Conservation (phyloP, 2,113 vertebrate species). For the Holacanthus passer region DNA sequence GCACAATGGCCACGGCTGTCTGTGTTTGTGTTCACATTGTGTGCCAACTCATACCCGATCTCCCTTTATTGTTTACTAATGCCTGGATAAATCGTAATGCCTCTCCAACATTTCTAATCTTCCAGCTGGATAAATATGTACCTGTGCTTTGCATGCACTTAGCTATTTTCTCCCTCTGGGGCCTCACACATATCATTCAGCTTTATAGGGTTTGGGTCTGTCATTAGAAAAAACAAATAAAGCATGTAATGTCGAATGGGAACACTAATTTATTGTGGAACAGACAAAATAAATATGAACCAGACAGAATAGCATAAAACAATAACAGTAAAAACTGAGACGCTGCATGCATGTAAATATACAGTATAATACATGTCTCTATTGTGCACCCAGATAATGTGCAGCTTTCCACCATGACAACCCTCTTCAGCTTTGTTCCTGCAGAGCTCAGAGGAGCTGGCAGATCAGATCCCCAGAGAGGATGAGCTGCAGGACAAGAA, state of each 20-base stretch:
- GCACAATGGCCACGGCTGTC: slow-evolving; percentile 41
- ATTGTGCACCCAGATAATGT: neutral
- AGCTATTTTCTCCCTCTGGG: slow-evolving; percentile 18
- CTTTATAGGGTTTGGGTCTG: slow-evolving; percentile 42
- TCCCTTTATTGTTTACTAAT: slow-evolving; percentile 67
- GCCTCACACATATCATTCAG: slow-evolving; percentile 33
- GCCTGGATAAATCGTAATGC: slow-evolving; percentile 48
- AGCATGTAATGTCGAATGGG: slow-evolving; percentile 5
- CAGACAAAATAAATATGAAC: slow-evolving; percentile 26
- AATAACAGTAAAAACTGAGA: slow-evolving; percentile 5
- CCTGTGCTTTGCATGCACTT: slow-evolving; percentile 54
- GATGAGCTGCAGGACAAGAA: slow-evolving; percentile 18
- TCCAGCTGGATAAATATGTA: slow-evolving; percentile 81
- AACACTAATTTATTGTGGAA: slow-evolving; percentile 10
- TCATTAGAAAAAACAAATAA: slow-evolving; percentile 41
- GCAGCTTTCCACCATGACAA: slow-evolving; percentile 31
- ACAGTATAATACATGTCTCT: neutral
- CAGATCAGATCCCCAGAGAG: neutral
- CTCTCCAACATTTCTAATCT: slow-evolving; percentile 54
- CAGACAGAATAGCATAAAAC: neutral
- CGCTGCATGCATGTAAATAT: neutral
- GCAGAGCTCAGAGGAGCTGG: slow-evolving; percentile 1
- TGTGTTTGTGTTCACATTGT: slow-evolving; percentile 58
- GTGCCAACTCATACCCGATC: slow-evolving; percentile 48
- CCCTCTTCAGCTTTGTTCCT: slow-evolving; percentile 10